Conservation (phyloP, 1,140 invertebrate species). For the Achatina immaculata region DNA sequence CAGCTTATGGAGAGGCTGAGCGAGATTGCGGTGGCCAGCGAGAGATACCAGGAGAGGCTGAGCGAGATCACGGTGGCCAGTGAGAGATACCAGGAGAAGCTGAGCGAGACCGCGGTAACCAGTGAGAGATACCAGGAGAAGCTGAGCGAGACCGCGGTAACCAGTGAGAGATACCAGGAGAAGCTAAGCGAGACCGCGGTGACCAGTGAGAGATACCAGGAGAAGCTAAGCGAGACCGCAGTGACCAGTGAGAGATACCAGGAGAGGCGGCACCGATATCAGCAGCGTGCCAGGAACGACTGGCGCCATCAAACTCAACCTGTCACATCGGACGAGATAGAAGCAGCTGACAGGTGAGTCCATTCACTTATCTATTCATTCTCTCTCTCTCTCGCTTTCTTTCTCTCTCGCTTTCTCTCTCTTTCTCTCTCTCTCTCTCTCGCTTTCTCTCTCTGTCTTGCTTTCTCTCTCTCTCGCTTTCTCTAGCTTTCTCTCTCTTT, state of each 20-base stretch:
- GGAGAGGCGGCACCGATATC: constrained; percentile 44
- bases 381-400: constrained; percentile 15
- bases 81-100: constrained; percentile 39
- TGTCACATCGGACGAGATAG: constrained; percentile 58
- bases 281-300: constrained; percentile 49
- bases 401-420: not conserved
- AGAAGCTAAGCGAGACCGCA: constrained; percentile 49
- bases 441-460: too few relatives aligned
- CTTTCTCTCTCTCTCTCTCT: not conserved
- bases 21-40: constrained; percentile 44
- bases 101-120: too few relatives aligned
- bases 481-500: not conserved
- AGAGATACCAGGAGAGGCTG: constrained; percentile 36
- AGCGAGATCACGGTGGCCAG: too few relatives aligned
- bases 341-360: constrained; percentile 58
- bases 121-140: constrained; percentile 40
- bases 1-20: constrained; percentile 55
- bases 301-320: constrained; percentile 59
- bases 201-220: too few relatives aligned
- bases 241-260: constrained; percentile 33
- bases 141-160: constrained; percentile 44
- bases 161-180: too few relatives aligned
- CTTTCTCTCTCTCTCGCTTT: not conserved
- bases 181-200: constrained; percentile 50
- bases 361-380: constrained; percentile 6